Evolutionary conservation across 2,888 invertebrate genomes (phyloP), one percentile per base, ranked within the genome.

Genomic region (Lycocerus yunnanus): DNA sequence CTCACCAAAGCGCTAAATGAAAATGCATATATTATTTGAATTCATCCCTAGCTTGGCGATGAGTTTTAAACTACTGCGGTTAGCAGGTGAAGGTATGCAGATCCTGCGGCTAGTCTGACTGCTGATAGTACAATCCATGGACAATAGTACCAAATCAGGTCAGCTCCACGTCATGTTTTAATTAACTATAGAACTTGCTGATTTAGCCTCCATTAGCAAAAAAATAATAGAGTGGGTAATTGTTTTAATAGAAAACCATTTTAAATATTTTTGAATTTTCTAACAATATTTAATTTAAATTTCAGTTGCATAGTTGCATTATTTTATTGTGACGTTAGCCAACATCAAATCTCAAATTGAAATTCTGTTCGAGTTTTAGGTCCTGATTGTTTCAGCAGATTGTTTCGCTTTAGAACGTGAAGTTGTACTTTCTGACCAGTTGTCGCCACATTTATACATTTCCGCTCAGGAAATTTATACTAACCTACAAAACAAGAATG

Each of bases 81-180:
- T 66, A 72, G 72, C 67, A 67, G 67, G 72, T 72, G 72, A 72
- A 68, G 72, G 61, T 68, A 72, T 68, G 67, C 43, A 24, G 72
- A 67, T 68, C 72, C 67, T 67, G 67, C 61, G 72, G 67, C 72
- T 24, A 67, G 61, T 43, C 72, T 14, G 61, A 72, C 71, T 66
- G 72, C 72, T 72, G 72, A 72, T 72, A 72, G 14, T 18, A 67
- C 72, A 67, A 15, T 72, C 61, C 16, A 60, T 20, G 67, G 68
- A 72, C 72, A 72, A 72, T 72, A 66, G 63, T 18, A 61, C 67
- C 68, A 68, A 72, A 72, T 72, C 67, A 72, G 72, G 72, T 68
- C 72, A 68, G 67, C 67, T 18, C 20, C 18, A 68, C 68, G 66
- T 72, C 67, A 61, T 61, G 72, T 68, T 67, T 67, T 72, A 72